These are phyloP conservation scores for Papilio gigon DNA, from an alignment of 2,888 invertebrate genomes.

Conservation along the genomic window DNA sequence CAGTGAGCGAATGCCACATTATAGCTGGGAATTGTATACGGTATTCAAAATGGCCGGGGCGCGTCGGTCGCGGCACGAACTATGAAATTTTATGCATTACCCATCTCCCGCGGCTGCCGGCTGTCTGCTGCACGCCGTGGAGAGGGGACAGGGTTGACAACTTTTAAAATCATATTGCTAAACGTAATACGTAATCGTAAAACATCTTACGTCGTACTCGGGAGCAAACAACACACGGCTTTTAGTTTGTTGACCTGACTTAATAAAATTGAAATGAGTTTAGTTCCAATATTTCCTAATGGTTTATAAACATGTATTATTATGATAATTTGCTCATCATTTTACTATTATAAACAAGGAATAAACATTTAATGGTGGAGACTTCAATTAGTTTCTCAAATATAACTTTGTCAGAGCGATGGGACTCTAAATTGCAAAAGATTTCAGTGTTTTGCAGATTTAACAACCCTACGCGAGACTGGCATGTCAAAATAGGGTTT, in stretches of 20 bases:
- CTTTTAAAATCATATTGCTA: slow-evolving; percentile 4
- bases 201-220: not conserved
- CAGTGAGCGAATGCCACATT: slow-evolving; percentile 39
- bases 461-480: slow-evolving; percentile 37
- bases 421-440: not conserved
- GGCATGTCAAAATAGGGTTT: slow-evolving; percentile 48
- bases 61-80: slow-evolving; percentile 44
- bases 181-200: not conserved
- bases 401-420: not conserved
- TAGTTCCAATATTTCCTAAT: too few species aligned
- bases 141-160: slow-evolving; percentile 10
- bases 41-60: slow-evolving; percentile 47
- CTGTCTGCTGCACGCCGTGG: slow-evolving; percentile 43
- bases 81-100: slow-evolving; percentile 56
- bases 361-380: too few species aligned
- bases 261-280: not conserved
- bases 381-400: not conserved
- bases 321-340: too few species aligned
- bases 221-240: not conserved
- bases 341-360: too few species aligned
- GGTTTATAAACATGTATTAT: too few species aligned
- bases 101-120: slow-evolving; percentile 44
- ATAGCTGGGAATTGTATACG: slow-evolving; percentile 46
- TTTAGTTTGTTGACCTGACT: not conserved
- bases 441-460: slow-evolving; percentile 46